phyloP scores from a whole-genome alignment of 2,797 vertebrate species.

The Rhadinocentrus ornatus region DNA sequence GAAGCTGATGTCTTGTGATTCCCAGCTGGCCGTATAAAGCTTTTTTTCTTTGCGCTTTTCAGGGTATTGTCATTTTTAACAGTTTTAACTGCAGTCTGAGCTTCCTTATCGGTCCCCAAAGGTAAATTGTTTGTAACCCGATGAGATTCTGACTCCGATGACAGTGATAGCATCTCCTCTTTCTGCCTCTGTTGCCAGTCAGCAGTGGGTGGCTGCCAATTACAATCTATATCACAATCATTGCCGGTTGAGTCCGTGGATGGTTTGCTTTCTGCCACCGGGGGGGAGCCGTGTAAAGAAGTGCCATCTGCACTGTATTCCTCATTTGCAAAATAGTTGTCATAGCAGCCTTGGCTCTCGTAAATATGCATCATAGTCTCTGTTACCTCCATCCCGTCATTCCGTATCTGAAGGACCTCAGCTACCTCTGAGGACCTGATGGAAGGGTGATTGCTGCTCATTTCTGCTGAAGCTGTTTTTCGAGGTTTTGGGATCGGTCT shows the following conservation, averaged over 20 bases:
- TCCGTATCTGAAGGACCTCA: slow-evolving; percentile 78
- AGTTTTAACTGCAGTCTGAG: slow-evolving; percentile 16
- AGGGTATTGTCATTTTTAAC: slow-evolving; percentile 31
- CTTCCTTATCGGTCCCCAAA: slow-evolving; percentile 35
- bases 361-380: slow-evolving; percentile 80
- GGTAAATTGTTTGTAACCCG: slow-evolving; percentile 50
- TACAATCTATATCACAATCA: slow-evolving; percentile 76
- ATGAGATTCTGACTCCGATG: slow-evolving; percentile 67
- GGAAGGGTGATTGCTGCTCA: slow-evolving; percentile 58
- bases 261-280: slow-evolving; percentile 46
- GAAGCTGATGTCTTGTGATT: slow-evolving; percentile 57
- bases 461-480: slow-evolving; percentile 63
- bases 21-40: slow-evolving; percentile 19
- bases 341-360: slow-evolving; percentile 72
- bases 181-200: slow-evolving; percentile 66
- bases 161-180: slow-evolving; percentile 78
- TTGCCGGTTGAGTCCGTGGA: slow-evolving; percentile 66
- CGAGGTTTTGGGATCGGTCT: slow-evolving; percentile 79
- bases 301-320: slow-evolving; percentile 52
- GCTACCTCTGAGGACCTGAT: slow-evolving; percentile 63
- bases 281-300: slow-evolving; percentile 44
- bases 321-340: slow-evolving; percentile 76
- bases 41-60: slow-evolving; percentile 56
- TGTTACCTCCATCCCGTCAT: slow-evolving; percentile 73
- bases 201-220: slow-evolving; percentile 61